Base-by-base conservation (phyloP, 1,140 invertebrate genomes). In the Vanessa tameamea region DNA sequence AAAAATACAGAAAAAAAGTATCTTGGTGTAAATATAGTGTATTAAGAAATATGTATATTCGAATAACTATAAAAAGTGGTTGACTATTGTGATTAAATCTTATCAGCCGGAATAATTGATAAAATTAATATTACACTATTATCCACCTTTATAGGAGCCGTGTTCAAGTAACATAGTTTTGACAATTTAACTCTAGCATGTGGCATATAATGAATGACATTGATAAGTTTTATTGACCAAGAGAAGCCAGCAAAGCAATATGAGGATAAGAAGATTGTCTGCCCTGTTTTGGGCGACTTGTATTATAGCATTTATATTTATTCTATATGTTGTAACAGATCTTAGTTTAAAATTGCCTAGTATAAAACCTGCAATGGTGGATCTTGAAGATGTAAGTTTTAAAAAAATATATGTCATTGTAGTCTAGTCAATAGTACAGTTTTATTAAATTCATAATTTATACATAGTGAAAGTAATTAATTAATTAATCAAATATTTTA, bases 321-420 rank as follows among this genome's bases (percentile, higher is more conserved):
- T 92, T 70, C 72, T 93, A 20, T 93, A 93, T 81, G 86, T 92
- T 50, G 86, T 93, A 48, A 93, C 90, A 15, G 92, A 93, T 69
- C 78, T 89, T 66, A 90, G 89, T 69, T 90, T 92, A 64, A 92
- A 92, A 76, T 78, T 92, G 64, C 91, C 92, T 3, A 90, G 85
- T 67, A 89, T 90, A 47, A 91, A 88, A 64, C 90, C 92, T 8
- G 87, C 82, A 26, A 75, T 85, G 16, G 80, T 86, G 71, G 91
- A 93, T 66, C 66, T 92, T 74, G 90, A 92, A 78, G 87, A 93
- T 80, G 92, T 93, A 82, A 90, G 89, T 81, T 59, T 23, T 13
- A 0, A 50, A 50, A 14, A 14, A 50, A 48, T 9, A 48, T 48
- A 48, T 55, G n/a, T 53, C 23, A 43, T 43, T 43, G 37, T 43